These are phyloP conservation scores for Nemotelus nigrinus DNA, from an alignment of 2,888 invertebrate species.

Conservation along the genomic window DNA sequence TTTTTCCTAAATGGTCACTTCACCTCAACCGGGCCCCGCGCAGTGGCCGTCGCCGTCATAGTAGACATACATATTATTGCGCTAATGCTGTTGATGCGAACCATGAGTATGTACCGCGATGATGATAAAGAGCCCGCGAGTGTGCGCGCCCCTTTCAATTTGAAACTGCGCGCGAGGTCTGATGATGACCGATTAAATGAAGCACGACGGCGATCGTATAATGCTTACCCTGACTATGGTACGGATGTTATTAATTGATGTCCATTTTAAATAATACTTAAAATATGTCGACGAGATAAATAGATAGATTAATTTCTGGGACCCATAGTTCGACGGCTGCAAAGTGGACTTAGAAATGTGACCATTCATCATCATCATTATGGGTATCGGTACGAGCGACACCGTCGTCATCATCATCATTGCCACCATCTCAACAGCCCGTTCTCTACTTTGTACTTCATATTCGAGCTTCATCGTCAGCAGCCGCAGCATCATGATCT, in stretches of 20 bases:
- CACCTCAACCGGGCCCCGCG: not conserved
- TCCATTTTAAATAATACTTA: constrained; percentile 39
- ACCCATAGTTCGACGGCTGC: constrained; percentile 3
- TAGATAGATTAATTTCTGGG: constrained; percentile 38
- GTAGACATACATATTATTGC: not conserved
- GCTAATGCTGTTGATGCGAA: constrained; percentile 19
- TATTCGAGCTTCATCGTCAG: no score
- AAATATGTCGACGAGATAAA: constrained; percentile 41
- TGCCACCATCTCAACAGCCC: not conserved
- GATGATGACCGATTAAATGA: constrained; percentile 38
- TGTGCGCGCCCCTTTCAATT: not conserved
- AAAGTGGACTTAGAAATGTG: constrained; percentile 27
- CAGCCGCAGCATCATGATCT: no score
- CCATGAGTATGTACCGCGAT: not conserved
- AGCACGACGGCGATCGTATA: not conserved
- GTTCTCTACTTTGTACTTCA: no score
- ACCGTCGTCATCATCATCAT: not conserved
- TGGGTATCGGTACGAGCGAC: not conserved
- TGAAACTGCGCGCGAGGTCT: not conserved
- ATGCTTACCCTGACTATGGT: not conserved
- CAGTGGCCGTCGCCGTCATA: no score
- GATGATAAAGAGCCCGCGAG: constrained; percentile 13
- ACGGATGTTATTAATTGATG: constrained; percentile 42
- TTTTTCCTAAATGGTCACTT: constrained; percentile 35
- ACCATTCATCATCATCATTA: constrained; percentile 34